Conservation (phyloP, 23 tunicate species). For the Halocynthia aurantium region DNA sequence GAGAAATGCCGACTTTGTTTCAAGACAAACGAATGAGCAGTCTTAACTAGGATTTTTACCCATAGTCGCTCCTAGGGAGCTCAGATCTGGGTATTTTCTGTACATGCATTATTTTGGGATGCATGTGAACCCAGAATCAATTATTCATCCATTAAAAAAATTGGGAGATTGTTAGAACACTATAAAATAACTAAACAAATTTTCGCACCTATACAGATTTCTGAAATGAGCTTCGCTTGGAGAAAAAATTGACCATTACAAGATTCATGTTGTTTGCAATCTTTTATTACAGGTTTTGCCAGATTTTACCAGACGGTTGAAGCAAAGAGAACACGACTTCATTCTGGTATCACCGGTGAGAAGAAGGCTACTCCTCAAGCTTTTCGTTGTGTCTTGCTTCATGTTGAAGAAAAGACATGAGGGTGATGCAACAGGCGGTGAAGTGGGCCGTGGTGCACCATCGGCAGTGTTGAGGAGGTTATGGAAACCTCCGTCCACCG, state of each 20-base stretch:
- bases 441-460: conserved; percentile 16
- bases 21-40: too few species aligned
- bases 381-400: conserved; percentile 84
- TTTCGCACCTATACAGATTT: background rate
- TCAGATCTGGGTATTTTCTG: too few species aligned
- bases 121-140: background rate
- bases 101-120: background rate
- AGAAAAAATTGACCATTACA: too few species aligned
- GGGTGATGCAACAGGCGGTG: conserved; percentile 22
- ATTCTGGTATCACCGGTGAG: conserved; percentile 51
- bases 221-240: background rate
- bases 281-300: conserved; percentile 54
- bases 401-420: conserved; percentile 18
- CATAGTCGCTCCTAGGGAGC: too few species aligned
- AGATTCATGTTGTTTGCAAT: background rate
- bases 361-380: conserved; percentile 63
- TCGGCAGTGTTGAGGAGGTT: conserved; percentile 27
- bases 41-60: too few species aligned
- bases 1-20: too few species aligned
- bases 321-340: conserved; percentile 79
- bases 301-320: conserved; percentile 51
- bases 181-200: too few species aligned
- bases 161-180: too few species aligned
- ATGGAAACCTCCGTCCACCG: conserved; percentile 33
- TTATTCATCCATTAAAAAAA: background rate